A percentile compares a stretch with the other conserved stretches of the same genome.
Evolutionary conservation across 2,113 vertebrate species (phyloP).

Genomic region (Ranitomeya imitator): DNA sequence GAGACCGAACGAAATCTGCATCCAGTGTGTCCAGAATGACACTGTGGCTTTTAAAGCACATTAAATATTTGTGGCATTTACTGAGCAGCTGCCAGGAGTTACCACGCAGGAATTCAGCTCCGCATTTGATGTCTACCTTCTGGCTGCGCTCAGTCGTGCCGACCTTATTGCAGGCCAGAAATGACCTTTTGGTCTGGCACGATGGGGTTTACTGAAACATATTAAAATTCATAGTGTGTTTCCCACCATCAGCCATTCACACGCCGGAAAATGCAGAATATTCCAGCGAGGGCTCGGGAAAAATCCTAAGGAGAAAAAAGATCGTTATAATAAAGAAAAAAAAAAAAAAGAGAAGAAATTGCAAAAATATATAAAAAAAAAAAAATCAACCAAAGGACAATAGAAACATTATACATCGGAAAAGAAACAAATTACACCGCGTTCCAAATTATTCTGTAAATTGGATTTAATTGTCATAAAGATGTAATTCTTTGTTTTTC

Average conservation of each 20-base stretch:
- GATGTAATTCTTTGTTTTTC: no score
- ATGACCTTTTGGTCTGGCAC: not conserved
- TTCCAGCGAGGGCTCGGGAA: not conserved
- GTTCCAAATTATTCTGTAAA: no score
- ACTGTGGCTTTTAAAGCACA: slow-evolving; percentile 23
- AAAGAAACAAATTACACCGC: no score
- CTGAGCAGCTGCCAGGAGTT: not conserved
- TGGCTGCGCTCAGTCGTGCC: slow-evolving; percentile 17
- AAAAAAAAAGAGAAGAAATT: not conserved
- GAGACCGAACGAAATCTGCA: not conserved
- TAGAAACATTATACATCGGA: not conserved
- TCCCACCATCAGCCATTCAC: not conserved
- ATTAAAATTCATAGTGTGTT: slow-evolving; percentile 21
- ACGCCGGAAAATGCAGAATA: not conserved
- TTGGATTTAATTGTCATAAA: no score
- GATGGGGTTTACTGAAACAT: not conserved
- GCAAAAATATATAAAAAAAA: not conserved
- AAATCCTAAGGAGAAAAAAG: not conserved
- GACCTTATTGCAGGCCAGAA: not conserved
- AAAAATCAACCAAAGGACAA: not conserved
- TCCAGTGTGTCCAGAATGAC: accelerated
- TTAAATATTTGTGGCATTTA: slow-evolving; percentile 33
- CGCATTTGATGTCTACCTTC: not conserved
- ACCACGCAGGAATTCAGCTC: not conserved
- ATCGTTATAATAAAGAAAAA: not conserved